A percentile compares a stretch with the other conserved stretches of the same genome.
These are phyloP conservation scores for Bombus polaris DNA, from an alignment of 1,140 invertebrate species.

Conservation along the genomic window DNA sequence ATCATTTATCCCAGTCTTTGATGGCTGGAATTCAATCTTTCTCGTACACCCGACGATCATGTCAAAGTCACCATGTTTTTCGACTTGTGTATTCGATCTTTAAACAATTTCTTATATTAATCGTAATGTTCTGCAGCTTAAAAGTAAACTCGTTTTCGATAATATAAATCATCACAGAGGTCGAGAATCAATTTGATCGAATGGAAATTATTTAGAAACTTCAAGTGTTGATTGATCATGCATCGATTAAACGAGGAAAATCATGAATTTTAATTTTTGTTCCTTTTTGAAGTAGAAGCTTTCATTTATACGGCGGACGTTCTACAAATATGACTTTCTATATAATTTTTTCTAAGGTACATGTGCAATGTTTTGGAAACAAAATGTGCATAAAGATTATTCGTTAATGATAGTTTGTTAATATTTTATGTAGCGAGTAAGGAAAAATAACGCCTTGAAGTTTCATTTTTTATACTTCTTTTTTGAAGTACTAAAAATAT, in stretches of 20 bases:
- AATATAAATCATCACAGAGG: not conserved
- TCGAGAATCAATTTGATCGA: not conserved
- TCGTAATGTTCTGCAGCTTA: not conserved
- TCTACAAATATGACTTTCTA: not conserved
- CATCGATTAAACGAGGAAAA: too few species aligned
- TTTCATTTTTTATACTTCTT: not conserved
- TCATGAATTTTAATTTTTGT: not conserved
- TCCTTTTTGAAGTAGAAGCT: not conserved
- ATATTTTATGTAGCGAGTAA: too few species aligned
- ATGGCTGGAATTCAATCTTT: slow-evolving; percentile 1
- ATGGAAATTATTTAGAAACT: not conserved
- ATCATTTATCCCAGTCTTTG: not conserved
- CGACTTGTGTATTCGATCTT: not conserved
- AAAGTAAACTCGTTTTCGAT: not conserved
- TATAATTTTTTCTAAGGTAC: not conserved
- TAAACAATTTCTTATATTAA: not conserved
- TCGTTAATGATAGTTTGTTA: not conserved
- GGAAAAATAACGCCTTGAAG: too few species aligned
- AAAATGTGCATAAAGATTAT: not conserved
- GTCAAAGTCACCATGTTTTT: not conserved
- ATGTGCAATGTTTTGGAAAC: not conserved
- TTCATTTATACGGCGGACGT: not conserved
- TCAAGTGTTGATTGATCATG: too few species aligned
- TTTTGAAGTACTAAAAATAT: not conserved
- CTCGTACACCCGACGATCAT: not conserved